These are phyloP conservation scores for Tenodera sinensis DNA, from an alignment of 2,888 invertebrate species.

Conservation along the genomic window DNA sequence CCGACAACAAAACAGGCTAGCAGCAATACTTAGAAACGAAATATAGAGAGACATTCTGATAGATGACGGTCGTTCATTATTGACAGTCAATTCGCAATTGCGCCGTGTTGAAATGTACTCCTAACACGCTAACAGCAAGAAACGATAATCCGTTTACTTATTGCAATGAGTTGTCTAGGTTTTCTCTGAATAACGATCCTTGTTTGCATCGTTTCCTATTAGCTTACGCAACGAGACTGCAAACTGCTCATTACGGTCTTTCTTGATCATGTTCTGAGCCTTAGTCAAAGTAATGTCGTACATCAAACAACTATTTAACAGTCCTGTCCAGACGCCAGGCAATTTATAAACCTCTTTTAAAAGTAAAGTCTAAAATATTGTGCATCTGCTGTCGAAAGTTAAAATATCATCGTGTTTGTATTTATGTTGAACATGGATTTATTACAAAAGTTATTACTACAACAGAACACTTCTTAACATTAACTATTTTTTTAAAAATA, in stretches of 20 bases:
- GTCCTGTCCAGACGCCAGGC: no score
- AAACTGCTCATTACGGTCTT: background rate
- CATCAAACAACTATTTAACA: no score
- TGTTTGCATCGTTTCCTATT: background rate
- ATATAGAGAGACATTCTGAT: background rate
- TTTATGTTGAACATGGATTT: no score
- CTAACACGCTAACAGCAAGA: background rate
- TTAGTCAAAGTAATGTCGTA: no score
- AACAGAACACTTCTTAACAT: no score
- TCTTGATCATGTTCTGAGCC: background rate
- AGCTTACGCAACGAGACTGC: background rate
- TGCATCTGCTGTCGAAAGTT: no score
- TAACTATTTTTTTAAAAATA: no score
- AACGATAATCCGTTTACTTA: background rate
- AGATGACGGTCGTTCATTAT: background rate
- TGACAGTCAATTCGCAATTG: background rate
- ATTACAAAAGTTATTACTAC: no score
- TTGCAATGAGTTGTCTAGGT: background rate
- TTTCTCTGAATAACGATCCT: background rate
- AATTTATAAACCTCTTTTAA: no score
- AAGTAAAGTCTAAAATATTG: no score
- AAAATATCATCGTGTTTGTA: no score
- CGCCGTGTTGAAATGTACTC: background rate
- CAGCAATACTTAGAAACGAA: background rate
- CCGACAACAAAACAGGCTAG: background rate